Conservation (phyloP, 1,140 invertebrate genomes). For the Panulirus ornatus region DNA sequence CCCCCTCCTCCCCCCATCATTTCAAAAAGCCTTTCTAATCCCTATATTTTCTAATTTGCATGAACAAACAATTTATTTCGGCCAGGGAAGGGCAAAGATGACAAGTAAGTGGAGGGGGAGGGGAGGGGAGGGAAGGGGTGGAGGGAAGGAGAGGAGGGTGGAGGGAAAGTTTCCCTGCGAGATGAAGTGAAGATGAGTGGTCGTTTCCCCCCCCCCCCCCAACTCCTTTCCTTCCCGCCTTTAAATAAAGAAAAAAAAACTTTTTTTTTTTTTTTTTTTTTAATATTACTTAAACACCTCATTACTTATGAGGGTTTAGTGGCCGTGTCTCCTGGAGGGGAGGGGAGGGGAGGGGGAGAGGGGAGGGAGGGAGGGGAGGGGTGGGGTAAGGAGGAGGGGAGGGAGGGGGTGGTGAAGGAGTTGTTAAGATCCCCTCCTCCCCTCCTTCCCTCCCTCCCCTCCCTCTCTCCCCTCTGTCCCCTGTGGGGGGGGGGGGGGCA, state of each 20-base stretch:
- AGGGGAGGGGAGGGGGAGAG: background rate
- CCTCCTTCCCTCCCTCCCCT: background rate
- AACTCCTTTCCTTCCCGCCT: too few relatives aligned
- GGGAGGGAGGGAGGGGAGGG: background rate
- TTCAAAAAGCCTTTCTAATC: too few relatives aligned
- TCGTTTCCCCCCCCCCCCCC: too few relatives aligned
- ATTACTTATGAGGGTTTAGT: background rate
- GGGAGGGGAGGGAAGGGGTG: background rate
- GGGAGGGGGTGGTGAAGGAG: too few relatives aligned
- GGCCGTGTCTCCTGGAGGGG: background rate
- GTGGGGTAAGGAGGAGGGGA: background rate
- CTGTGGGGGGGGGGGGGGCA: background rate
- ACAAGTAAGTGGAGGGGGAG: background rate
- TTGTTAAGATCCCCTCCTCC: background rate
- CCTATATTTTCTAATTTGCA: slow-evolving; percentile 35
- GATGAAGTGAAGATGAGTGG: too few relatives aligned
- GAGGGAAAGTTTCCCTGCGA: background rate
- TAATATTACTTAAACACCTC: slow-evolving; percentile 26
- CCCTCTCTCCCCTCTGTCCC: background rate
- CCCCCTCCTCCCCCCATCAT: too few relatives aligned
- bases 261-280: too few relatives aligned
- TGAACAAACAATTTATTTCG: slow-evolving; percentile 43
- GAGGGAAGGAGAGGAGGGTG: background rate
- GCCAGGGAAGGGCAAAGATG: slow-evolving; percentile 1
- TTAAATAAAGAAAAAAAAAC: too few relatives aligned